Evolutionary conservation across 1,140 invertebrate species (phyloP), one percentile per base, ranked within the genome.

Genomic region (Rhyacophila brunnea): DNA sequence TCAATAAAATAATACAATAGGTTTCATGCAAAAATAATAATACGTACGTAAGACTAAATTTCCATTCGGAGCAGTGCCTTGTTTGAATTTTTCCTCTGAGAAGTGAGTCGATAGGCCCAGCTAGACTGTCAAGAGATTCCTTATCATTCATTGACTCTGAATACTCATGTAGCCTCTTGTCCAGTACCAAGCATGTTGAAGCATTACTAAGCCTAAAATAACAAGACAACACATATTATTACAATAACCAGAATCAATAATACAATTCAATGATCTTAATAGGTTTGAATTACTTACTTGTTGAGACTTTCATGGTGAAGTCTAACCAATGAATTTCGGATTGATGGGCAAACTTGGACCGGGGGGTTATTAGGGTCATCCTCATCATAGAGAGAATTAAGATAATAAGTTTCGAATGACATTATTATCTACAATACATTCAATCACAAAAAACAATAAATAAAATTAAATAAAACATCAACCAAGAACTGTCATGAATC

Each of bases 201-300:
- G 52, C 49, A 49, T 64, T 64, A 23, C 58, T 60, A 11, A 64
- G 47, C 20, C 62, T 64, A 19, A 40, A 55, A 53, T 13, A 36
- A 9, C 13, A 49, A 32, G 9, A 28, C n/a, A n/a, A n/a, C n/a
- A n/a, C n/a, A n/a, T n/a, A n/a, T n/a, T n/a, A n/a, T n/a, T n/a
- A n/a, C n/a, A n/a, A n/a, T n/a, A n/a, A n/a, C n/a, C n/a, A n/a
- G n/a, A n/a, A n/a, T n/a, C n/a, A n/a, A n/a, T n/a, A n/a, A n/a
- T n/a, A n/a, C n/a, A n/a, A n/a, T n/a, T n/a, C n/a, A n/a, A n/a
- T n/a, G n/a, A n/a, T n/a, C 4, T 28, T 9, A 28, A 28, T 5
- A 28, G 23, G 23, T 28, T 28, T 28, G n/a, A n/a, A n/a, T 15
- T 17, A 28, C 38, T 51, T 56, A 61, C 59, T 35, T 56, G 7